phyloP scores from a whole-genome alignment of 2,113 vertebrate species.

The Chauna torquata region DNA sequence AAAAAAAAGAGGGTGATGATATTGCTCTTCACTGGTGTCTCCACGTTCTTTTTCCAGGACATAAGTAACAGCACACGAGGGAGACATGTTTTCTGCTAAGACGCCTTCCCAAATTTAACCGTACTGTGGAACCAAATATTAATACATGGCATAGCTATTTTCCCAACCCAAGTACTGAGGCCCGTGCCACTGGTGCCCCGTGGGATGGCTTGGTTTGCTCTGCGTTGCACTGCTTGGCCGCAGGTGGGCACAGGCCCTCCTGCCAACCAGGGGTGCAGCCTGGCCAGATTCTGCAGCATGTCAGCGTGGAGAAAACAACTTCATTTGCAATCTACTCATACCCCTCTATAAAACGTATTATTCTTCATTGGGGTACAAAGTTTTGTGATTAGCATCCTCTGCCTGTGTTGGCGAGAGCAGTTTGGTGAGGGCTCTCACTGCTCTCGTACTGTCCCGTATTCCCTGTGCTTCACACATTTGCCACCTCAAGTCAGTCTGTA shows the following conservation, averaged over 20 bases:
- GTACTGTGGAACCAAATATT: not conserved
- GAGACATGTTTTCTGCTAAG: not conserved
- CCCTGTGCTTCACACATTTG: not conserved
- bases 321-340: not conserved
- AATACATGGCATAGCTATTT: not conserved
- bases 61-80: not conserved
- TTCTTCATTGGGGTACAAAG: not conserved
- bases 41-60: not conserved
- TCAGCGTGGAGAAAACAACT: not conserved
- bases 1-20: not conserved
- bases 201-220: not conserved
- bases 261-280: too few relatives aligned
- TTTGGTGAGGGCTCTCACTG: not conserved
- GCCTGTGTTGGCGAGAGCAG: not conserved
- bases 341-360: not conserved
- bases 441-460: fast-evolving
- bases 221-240: not conserved
- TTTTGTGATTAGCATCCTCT: not conserved
- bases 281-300: not conserved
- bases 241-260: not conserved
- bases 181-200: too few relatives aligned
- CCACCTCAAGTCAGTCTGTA: not conserved
- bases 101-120: not conserved
- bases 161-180: not conserved
- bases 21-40: not conserved